Evolutionary conservation across 2,797 vertebrate species (phyloP).

Genomic region (Garrulus glandarius): DNA sequence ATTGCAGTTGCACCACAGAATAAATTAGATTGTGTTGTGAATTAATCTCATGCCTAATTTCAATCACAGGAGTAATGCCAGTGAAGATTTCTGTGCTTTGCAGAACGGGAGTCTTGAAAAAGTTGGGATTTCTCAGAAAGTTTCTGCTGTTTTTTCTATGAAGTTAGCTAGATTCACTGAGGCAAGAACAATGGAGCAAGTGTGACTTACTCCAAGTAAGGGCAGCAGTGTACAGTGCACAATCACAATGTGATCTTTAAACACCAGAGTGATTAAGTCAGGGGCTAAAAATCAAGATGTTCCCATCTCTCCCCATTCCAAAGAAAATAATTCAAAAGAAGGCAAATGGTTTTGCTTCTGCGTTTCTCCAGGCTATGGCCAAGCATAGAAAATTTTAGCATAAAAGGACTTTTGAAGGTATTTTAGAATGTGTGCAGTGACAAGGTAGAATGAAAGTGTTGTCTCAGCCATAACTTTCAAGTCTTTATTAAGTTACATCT

Average conservation of each 20-base stretch:
- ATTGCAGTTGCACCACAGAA: not conserved
- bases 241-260: not conserved
- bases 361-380: not conserved
- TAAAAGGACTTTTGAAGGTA: not conserved
- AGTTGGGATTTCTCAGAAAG: not conserved
- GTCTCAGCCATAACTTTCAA: not conserved
- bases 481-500: conserved; percentile 13
- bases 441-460: not conserved
- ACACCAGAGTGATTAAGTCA: not conserved
- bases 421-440: not conserved
- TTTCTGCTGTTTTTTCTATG: not conserved
- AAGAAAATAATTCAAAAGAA: not conserved
- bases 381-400: not conserved
- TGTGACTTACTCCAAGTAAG: not conserved
- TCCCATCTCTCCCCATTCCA: not conserved
- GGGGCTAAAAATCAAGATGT: not conserved
- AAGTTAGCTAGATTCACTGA: not conserved
- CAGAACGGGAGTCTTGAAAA: not conserved
- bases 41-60: not conserved
- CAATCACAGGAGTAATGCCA: not conserved
- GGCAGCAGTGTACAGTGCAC: not conserved
- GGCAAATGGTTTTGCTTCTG: not conserved
- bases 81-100: not conserved
- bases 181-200: not conserved
- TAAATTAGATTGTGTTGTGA: not conserved